Base-by-base conservation (phyloP, 2,797 vertebrate species). In the Propithecus perrieri region DNA sequence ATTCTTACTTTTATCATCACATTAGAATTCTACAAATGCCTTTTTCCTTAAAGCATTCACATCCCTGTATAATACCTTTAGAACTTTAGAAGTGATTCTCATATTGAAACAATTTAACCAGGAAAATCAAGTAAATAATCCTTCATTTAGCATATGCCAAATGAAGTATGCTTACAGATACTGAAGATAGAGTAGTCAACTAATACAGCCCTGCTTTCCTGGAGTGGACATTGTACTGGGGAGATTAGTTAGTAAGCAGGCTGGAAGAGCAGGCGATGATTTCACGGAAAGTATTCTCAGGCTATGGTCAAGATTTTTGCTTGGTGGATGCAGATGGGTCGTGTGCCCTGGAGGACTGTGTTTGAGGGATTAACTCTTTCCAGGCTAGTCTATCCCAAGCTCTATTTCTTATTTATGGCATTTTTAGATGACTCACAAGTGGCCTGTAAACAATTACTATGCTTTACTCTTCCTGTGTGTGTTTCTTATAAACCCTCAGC, bases 391-490 rank as follows among this genome's bases (percentile, higher is more conserved):
- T 84, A 28, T 41, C 35, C 5, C 76, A 71, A 83, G 85, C 81
- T 53, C 20, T 75, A 33, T 67, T 93, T 97, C 89, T 92, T 88
- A 28, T 74, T 94, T 81, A 76, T 3, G 86, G 57, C 65, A 65
- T 76, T 96, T 97, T 96, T 76, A 88, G 71, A 83, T 75, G 46
- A 89, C 61, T 90, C 81, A 92, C 41, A 41, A 81, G 53, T 89
- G 63, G 83, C 69, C 89, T 86, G 38, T 75, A 94, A 97, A 89
- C 87, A 84, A 57, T 95, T 26, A 86, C 33, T 46, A 1, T 83
- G 48, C 50, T 85, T 76, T 26, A 35, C n/a, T 94, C 43, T 90
- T 84, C 74, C 48, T 91, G 30, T 53, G 33, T 55, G 76, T 93
- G 50, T 85, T 80, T 85, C 80, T 78, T 91, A 5, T 79, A 90